A percentile compares a stretch with the other conserved stretches of the same genome.
Evolutionary conservation across 2,888 invertebrate genomes (phyloP).

Genomic region (Cinara cedri): DNA sequence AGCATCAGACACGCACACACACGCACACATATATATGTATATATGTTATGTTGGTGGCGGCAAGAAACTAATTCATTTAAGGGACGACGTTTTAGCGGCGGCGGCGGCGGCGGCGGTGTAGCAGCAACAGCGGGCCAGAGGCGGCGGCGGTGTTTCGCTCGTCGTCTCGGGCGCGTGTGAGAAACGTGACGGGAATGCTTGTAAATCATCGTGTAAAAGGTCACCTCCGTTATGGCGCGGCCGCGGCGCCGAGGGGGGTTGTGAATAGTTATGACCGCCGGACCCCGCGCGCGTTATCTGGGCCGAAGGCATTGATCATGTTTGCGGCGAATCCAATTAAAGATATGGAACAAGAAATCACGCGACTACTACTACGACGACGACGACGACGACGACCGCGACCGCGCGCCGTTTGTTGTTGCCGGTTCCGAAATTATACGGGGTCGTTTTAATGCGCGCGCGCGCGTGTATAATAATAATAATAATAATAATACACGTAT

Average conservation of each 20-base stretch:
- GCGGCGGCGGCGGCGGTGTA: no score
- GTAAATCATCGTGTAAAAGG: conserved; percentile 57
- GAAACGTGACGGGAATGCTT: conserved; percentile 57
- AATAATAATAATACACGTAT: no score
- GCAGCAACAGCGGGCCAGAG: no score
- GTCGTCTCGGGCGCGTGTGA: not conserved
- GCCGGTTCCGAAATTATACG: conserved; percentile 25
- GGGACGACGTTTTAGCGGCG: not conserved
- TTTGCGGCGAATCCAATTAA: conserved; percentile 56
- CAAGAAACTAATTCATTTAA: conserved; percentile 57
- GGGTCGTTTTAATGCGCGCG: conserved; percentile 31
- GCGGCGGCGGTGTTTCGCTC: no score
- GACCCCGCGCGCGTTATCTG: conserved; percentile 55
- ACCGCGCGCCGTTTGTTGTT: not conserved
- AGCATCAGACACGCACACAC: not conserved
- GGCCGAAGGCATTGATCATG: conserved; percentile 54
- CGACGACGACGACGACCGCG: no score
- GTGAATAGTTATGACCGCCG: conserved; percentile 45
- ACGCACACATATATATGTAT: not conserved
- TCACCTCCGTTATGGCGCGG: conserved; percentile 35
- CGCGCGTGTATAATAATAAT: no score
- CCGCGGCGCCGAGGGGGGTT: conserved; percentile 38
- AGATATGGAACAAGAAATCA: conserved; percentile 57
- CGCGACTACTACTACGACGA: not conserved
- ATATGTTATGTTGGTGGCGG: conserved; percentile 6